Evolutionary conservation across 2,113 vertebrate genomes (phyloP).

Genomic region (Apodemus speciosus): DNA sequence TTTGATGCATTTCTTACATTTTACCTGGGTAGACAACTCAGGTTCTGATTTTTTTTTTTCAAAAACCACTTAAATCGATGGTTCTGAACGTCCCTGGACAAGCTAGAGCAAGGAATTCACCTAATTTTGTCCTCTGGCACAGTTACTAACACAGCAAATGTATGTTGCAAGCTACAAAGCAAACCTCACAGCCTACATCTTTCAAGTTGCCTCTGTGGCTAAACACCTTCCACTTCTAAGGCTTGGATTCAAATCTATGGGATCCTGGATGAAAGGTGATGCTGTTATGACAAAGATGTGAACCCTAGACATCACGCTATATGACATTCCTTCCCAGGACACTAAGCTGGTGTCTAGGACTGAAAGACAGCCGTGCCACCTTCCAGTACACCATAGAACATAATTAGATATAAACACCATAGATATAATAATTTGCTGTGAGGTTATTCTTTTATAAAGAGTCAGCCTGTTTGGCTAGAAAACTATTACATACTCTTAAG

Average conservation of each 20-base stretch:
- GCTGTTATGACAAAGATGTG: neutral
- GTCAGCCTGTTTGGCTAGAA: neutral
- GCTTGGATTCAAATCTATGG: neutral
- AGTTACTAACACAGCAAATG: neutral
- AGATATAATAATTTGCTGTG: neutral
- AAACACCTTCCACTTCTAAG: neutral
- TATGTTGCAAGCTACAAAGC: slow-evolving; percentile 16
- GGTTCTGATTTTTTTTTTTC: neutral
- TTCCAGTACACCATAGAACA: neutral
- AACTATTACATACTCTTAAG: neutral
- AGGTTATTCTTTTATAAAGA: neutral
- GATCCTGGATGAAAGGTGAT: neutral
- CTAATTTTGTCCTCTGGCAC: neutral
- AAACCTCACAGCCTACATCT: neutral
- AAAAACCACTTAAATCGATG: neutral
- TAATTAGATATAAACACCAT: too few relatives aligned
- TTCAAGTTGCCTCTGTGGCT: neutral
- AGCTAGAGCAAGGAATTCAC: neutral
- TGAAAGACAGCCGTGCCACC: neutral
- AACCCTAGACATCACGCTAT: neutral
- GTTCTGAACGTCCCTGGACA: slow-evolving; percentile 10
- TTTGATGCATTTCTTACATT: neutral
- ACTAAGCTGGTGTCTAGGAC: neutral
- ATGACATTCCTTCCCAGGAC: neutral
- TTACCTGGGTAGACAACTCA: neutral